Evolutionary conservation across 1,140 invertebrate genomes (phyloP).

Genomic region (Orius insidiosus): DNA sequence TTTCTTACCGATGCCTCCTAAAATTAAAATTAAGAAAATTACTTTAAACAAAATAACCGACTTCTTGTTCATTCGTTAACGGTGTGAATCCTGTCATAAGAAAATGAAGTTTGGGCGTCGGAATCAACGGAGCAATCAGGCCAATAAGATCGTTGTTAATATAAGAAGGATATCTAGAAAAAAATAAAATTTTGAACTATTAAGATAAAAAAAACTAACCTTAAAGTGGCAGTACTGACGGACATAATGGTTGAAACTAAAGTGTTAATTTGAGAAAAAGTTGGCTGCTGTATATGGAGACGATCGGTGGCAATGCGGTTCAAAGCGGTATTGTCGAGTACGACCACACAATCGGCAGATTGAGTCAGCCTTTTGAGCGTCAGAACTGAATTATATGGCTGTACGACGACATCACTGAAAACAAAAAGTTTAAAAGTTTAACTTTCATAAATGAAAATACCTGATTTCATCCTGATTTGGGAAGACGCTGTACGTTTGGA

Average conservation of each 20-base stretch:
- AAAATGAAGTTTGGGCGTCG: conserved; percentile 91
- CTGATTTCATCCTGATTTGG: conserved; percentile 94
- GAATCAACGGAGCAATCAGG: conserved; percentile 87
- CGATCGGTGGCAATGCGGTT: conserved; percentile 91
- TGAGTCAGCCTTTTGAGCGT: conserved; percentile 88
- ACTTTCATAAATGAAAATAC: conserved; percentile 26
- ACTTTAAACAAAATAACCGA: conserved; percentile 20
- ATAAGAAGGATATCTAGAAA: conserved; percentile 79
- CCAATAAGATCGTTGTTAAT: conserved; percentile 98
- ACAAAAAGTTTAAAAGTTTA: background rate
- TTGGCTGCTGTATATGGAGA: conserved; percentile 87
- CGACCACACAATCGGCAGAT: conserved; percentile 95
- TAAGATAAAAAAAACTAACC: conserved; percentile 28
- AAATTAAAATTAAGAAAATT: background rate
- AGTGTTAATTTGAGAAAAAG: conserved; percentile 95
- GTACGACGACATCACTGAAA: conserved; percentile 91
- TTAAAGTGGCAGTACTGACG: conserved; percentile 82
- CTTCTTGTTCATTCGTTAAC: conserved; percentile 72
- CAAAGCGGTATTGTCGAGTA: conserved; percentile 93
- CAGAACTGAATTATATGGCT: conserved; percentile 95
- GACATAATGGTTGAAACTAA: conserved; percentile 98
- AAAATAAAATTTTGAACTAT: background rate
- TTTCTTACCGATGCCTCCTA: conserved; percentile 74
- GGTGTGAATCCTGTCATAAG: conserved; percentile 98
- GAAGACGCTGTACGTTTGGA: conserved; percentile 98